Evolutionary conservation across 2,113 vertebrate species (phyloP), one percentile per base, ranked within the genome.

Genomic region (Piprites chloris): DNA sequence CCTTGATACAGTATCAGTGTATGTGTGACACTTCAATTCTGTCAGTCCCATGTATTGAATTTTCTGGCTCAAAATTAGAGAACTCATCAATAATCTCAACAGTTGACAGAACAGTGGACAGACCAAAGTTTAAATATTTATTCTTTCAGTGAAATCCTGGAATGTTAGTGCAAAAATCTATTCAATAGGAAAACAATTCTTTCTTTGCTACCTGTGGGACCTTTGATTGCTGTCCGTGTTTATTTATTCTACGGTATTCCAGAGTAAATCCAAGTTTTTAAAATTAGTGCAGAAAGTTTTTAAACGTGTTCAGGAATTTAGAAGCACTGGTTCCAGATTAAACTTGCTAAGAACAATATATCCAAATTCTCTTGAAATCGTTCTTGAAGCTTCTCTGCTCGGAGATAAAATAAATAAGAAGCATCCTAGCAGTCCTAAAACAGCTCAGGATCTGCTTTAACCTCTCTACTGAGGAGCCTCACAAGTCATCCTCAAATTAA

Each of bases 51-150:
- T 4, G 17, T 55, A 88, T 58, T 41, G 37, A 77, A 87, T 93
- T 78, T 91, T 46, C 73, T 58, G 58, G 30, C 30, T 84, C 46
- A 96, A 85, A 96, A 91, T 82, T 53, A 86, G 46, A 89, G 79
- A 67, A 59, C 44, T 35, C 37, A 79, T 87, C 84, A 77, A 81
- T 90, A 96, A 93, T 39, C 19, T 84, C 80, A 86, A 41, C 30
- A 58, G 19, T 2, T 37, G 21, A 37, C 69, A 83, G 50, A 95
- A 32, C 10, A 95, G 44, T 9, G 10, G 39, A 42, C 66, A 82
- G 22, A 90, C 20, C 11, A 78, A 89, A 95, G 61, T 78, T 95
- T 90, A 94, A 96, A 81, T 91, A 96, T 76, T 90, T 94, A 85
- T 73, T 93, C 15, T 33, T 67, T 74, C 49, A 61, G n/a, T 28